phyloP scores from a whole-genome alignment of 2,113 vertebrate genomes.

The Poeciliopsis occidentalis region DNA sequence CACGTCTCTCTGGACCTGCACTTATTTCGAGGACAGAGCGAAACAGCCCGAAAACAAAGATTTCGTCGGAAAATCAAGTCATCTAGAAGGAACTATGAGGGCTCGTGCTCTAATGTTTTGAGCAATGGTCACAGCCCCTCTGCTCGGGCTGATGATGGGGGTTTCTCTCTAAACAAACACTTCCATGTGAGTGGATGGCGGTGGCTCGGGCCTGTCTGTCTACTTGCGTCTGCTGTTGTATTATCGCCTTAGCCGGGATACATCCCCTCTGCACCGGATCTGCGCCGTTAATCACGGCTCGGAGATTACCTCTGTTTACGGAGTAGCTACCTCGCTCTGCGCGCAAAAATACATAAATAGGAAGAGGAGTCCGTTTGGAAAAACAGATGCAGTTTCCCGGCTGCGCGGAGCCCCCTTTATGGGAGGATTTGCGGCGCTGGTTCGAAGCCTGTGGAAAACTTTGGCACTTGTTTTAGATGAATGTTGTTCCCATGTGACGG shows the following conservation, averaged over 20 bases:
- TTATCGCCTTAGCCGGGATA: conserved; percentile 20
- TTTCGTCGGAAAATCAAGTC: conserved; percentile 55
- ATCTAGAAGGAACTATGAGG: conserved; percentile 11
- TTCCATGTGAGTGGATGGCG: conserved; percentile 32
- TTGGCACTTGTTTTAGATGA: conserved; percentile 56
- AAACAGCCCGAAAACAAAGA: conserved; percentile 18
- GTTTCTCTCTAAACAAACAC: conserved; percentile 32
- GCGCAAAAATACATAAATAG: not conserved
- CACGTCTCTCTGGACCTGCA: conserved; percentile 30
- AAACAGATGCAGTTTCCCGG: conserved; percentile 51
- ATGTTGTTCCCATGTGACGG: conserved; percentile 60
- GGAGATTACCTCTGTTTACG: conserved; percentile 42
- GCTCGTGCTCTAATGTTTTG: conserved; percentile 50
- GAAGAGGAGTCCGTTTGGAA: conserved; percentile 13
- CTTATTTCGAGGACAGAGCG: conserved; percentile 6
- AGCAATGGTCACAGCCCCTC: conserved; percentile 35
- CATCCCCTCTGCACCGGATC: conserved; percentile 53
- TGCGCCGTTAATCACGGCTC: conserved; percentile 42
- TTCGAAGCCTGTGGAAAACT: conserved; percentile 62
- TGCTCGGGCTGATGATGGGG: conserved; percentile 56
- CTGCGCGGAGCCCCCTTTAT: conserved; percentile 45
- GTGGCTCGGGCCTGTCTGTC: conserved; percentile 53
- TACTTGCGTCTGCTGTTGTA: not conserved
- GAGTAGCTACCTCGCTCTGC: conserved; percentile 3
- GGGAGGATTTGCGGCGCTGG: conserved; percentile 56